Conservation (phyloP, 2,797 vertebrate genomes). For the Lophius americanus region DNA sequence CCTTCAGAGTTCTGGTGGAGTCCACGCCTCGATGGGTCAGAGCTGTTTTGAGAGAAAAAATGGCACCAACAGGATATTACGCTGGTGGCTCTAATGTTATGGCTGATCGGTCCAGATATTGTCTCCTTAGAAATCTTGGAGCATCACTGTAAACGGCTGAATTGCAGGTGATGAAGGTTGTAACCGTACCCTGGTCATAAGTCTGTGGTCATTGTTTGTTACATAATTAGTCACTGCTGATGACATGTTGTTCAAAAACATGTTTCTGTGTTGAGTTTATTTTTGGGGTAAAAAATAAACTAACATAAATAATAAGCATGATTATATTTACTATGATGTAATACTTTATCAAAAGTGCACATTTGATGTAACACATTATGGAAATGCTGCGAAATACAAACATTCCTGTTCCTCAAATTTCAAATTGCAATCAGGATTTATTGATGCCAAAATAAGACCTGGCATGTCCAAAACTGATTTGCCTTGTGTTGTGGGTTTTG, state of each 20-base stretch:
- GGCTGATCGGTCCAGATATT: conserved; percentile 1
- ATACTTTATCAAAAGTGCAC: no score
- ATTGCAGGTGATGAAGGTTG: conserved; percentile 14
- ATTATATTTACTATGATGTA: no score
- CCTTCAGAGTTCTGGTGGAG: no score
- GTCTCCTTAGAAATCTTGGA: conserved; percentile 28
- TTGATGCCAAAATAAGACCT: conserved; percentile 7
- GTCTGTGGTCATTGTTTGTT: background rate
- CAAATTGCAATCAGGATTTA: conserved; percentile 1
- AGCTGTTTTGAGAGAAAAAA: no score
- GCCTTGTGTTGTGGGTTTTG: background rate
- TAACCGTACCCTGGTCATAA: background rate
- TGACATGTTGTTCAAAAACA: background rate
- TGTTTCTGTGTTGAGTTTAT: no score
- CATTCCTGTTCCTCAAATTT: background rate
- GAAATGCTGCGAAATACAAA: no score
- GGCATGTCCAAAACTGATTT: conserved; percentile 13
- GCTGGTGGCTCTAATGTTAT: no score
- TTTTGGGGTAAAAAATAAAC: no score
- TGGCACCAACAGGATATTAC: no score
- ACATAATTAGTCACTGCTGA: background rate
- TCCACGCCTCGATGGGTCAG: no score
- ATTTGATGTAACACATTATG: no score
- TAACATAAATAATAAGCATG: no score
- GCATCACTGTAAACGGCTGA: conserved; percentile 18